phyloP scores from a whole-genome alignment of 2,113 vertebrate species.

The Campylomormyrus numenius region DNA sequence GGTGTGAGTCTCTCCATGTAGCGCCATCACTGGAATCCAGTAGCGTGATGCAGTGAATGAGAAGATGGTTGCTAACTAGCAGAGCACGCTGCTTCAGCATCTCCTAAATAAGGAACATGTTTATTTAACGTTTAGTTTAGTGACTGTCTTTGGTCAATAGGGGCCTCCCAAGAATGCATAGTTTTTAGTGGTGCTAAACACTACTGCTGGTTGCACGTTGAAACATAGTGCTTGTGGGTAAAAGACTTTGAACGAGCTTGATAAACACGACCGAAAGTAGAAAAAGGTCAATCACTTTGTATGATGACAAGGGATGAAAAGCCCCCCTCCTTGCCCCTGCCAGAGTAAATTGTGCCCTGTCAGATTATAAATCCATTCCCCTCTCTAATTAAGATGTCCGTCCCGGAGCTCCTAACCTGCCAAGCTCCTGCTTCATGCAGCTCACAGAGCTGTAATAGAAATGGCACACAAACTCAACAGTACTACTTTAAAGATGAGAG shows the following conservation, averaged over 20 bases:
- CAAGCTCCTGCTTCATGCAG: conserved; percentile 17
- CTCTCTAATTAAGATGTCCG: conserved; percentile 48
- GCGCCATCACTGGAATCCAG: background rate
- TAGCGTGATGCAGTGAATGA: background rate
- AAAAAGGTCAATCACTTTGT: background rate
- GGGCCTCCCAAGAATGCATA: background rate
- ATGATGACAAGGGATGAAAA: background rate
- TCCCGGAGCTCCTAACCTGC: conserved; percentile 38
- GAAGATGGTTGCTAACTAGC: background rate
- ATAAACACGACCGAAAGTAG: conserved; percentile 1
- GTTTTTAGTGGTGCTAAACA: background rate
- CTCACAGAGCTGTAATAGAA: background rate
- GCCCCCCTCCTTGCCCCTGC: conserved; percentile 10
- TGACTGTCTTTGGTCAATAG: background rate
- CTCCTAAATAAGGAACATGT: background rate
- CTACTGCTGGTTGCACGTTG: background rate
- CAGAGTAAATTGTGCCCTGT: conserved; percentile 36
- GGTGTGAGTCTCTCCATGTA: background rate
- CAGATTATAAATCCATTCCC: conserved; percentile 33
- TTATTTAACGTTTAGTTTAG: background rate
- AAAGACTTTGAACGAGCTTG: background rate
- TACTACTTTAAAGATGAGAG: background rate
- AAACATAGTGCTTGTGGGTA: background rate
- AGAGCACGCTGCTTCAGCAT: background rate
- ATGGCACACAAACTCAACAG: background rate